These are phyloP conservation scores for Craterocephalus amniculus DNA, from an alignment of 2,797 vertebrate species.

Conservation along the genomic window DNA sequence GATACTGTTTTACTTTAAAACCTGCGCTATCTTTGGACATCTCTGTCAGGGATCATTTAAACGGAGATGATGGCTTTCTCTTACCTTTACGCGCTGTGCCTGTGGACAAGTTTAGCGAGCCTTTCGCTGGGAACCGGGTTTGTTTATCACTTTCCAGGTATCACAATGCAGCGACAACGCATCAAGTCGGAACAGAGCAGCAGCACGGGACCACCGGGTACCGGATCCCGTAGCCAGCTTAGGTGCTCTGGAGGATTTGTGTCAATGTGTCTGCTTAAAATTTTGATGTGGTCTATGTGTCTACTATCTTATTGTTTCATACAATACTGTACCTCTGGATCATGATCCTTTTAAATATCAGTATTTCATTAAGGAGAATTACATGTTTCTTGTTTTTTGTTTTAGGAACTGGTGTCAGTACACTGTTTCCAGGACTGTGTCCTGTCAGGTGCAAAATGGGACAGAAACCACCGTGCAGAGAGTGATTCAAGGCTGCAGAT, in stretches of 20 bases:
- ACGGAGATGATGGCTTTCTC: slow-evolving; percentile 44
- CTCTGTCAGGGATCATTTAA: slow-evolving; percentile 35
- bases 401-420: slow-evolving; percentile 96
- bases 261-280: background rate
- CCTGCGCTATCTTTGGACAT: slow-evolving; percentile 20
- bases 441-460: slow-evolving; percentile 95
- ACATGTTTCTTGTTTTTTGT: slow-evolving; percentile 14
- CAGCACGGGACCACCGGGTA: slow-evolving; percentile 67
- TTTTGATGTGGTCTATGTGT: background rate
- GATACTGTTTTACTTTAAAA: slow-evolving; percentile 49
- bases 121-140: slow-evolving; percentile 71
- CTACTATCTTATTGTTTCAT: background rate
- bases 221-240: slow-evolving; percentile 61
- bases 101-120: slow-evolving; percentile 65
- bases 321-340: background rate
- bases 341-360: background rate
- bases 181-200: slow-evolving; percentile 72
- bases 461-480: slow-evolving; percentile 92
- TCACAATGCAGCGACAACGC: slow-evolving; percentile 75
- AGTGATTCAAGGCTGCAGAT: slow-evolving; percentile 93
- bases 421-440: slow-evolving; percentile 89
- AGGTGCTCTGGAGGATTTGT: slow-evolving; percentile 67
- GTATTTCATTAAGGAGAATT: background rate
- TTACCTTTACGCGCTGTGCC: slow-evolving; percentile 61
- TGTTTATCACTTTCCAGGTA: slow-evolving; percentile 77